phyloP scores from a whole-genome alignment of 2,797 vertebrate species.

The Trachops cirrhosus region DNA sequence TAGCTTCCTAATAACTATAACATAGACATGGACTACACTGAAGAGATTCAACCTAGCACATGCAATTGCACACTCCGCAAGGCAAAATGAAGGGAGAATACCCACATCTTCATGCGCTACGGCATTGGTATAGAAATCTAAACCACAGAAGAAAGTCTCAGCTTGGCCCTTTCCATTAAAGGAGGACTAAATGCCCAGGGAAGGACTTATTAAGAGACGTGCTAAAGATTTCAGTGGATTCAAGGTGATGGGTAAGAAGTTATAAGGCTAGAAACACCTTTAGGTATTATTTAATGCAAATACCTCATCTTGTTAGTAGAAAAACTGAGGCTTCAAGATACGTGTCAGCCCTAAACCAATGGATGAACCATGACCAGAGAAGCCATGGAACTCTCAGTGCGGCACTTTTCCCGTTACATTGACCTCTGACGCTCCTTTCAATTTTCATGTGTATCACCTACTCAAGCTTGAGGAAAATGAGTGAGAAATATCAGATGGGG shows the following conservation, averaged over 20 bases:
- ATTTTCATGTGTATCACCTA: not conserved
- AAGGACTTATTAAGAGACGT: not conserved
- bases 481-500: constrained; percentile 45
- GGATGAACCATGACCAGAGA: not conserved
- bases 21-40: not conserved
- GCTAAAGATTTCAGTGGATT: not conserved
- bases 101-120: constrained; percentile 39
- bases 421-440: not conserved
- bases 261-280: not conserved
- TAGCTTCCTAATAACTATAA: constrained; percentile 56
- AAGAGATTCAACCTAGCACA: constrained; percentile 47
- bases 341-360: not conserved
- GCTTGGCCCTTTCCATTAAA: not conserved
- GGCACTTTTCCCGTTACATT: not conserved
- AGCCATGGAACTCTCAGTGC: not conserved
- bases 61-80: constrained; percentile 47
- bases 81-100: constrained; percentile 48
- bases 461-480: not conserved
- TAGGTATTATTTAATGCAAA: not conserved
- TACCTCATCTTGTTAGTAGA: not conserved
- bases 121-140: not conserved
- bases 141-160: not conserved
- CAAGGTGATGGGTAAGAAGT: not conserved
- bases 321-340: not conserved
- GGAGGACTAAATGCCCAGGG: not conserved